Evolutionary conservation across 2,797 vertebrate species (phyloP).

Genomic region (Setipinna tenuifilis): DNA sequence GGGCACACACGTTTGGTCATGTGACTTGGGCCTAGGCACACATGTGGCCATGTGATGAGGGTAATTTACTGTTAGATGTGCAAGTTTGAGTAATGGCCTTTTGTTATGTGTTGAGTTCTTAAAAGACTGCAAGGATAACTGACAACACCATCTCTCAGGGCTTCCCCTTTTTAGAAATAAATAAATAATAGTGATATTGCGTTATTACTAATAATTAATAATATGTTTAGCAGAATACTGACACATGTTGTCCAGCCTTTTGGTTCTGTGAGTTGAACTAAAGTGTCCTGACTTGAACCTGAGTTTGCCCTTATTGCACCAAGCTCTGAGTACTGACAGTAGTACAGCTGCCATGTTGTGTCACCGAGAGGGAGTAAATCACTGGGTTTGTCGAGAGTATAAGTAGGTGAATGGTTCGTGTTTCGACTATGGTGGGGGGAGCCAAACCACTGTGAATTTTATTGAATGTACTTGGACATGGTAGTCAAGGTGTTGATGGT

Average conservation of each 20-base stretch:
- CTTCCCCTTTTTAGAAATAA: background rate
- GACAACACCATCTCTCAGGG: background rate
- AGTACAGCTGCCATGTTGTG: conserved; percentile 40
- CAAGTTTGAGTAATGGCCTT: background rate
- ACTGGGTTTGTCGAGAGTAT: background rate
- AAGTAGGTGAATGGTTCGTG: background rate
- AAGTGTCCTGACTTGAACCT: background rate
- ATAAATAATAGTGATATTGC: background rate
- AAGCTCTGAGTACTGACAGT: conserved; percentile 44
- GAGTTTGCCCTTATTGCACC: background rate
- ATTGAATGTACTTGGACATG: conserved; percentile 22
- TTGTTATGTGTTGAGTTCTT: background rate
- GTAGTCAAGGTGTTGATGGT: conserved; percentile 2
- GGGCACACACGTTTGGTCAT: background rate
- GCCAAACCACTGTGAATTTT: conserved; percentile 23
- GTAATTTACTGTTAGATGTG: background rate
- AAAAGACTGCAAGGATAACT: background rate
- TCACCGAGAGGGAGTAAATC: background rate
- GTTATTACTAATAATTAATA: background rate
- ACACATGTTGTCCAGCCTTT: background rate
- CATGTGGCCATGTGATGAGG: background rate
- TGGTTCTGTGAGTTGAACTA: background rate
- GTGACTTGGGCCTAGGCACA: background rate
- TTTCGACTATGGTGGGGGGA: background rate
- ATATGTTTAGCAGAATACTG: background rate